Evolutionary conservation across 2,797 vertebrate species (phyloP), one percentile per base, ranked within the genome.

Genomic region (Pelobates cultripes): DNA sequence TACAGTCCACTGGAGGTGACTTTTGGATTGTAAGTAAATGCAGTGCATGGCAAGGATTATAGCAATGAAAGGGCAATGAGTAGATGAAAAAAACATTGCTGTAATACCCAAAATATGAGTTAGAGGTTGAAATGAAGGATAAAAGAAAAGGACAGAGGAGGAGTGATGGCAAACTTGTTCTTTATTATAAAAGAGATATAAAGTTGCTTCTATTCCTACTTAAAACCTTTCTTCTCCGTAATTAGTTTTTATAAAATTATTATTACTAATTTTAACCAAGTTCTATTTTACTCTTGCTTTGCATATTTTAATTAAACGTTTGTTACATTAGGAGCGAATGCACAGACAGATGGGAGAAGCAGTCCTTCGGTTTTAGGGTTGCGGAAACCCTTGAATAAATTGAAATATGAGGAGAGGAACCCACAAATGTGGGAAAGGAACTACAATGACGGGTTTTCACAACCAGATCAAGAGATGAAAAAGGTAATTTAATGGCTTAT

Each of bases 361-460:
- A 87, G 86, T 71, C 88, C 90, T 55, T 69, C 3, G 0, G 60
- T 87, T 45, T 78, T 86, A 0, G 84, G 89, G 57, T 89, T 93
- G 87, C 91, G 90, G 84, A 94, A 90, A 85, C 84, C 86, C 0
- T 87, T 90, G 61, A 94, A 91, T 84, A 91, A 88, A 83, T 90
- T 90, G 87, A 95, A 91, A 82, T 94, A 89, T 87, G 88, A 91
- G 9, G 94, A 95, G 82, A 93, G 92, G 60, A 85, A 78, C 76
- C 87, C 78, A 80, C 92, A 91, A 88, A 86, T 88, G 44, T 81
- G 87, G 74, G 89, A 89, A 78, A 87, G 84, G 77, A 83, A 83
- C 0, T 92, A 93, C 41, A 86, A 85, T 43, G 89, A 93, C 43
- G 85, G 88, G 85, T 77, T 86, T 84, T 90, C 51, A 10, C 88